A percentile compares a stretch with the other conserved stretches of the same genome.
phyloP scores from a whole-genome alignment of 2,113 vertebrate genomes.

The Prochilodus magdalenae region DNA sequence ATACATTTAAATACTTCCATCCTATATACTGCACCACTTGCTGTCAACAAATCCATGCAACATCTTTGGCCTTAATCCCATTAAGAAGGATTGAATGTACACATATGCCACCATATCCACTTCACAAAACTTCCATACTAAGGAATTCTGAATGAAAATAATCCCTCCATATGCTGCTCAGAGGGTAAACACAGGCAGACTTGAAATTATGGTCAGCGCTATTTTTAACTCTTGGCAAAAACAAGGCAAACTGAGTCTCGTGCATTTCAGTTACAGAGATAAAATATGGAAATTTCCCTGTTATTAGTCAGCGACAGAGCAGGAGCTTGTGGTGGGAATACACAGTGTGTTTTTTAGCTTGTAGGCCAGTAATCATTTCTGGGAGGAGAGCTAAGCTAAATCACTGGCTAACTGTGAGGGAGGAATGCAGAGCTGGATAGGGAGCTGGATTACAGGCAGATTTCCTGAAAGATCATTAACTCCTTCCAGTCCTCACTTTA shows the following conservation, averaged over 20 bases:
- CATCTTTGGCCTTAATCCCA: neutral
- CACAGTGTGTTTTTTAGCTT: slow-evolving; percentile 43
- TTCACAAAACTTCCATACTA: neutral
- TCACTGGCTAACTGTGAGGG: slow-evolving; percentile 44
- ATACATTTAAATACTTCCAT: neutral
- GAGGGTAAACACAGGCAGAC: slow-evolving; percentile 20
- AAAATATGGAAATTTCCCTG: slow-evolving; percentile 36
- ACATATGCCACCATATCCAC: neutral
- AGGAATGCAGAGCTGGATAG: slow-evolving; percentile 58
- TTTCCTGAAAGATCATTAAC: slow-evolving; percentile 73
- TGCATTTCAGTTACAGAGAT: slow-evolving; percentile 24
- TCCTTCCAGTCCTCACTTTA: slow-evolving; percentile 74
- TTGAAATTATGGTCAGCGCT: slow-evolving; percentile 28
- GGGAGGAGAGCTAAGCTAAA: slow-evolving; percentile 34
- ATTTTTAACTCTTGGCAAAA: slow-evolving; percentile 46
- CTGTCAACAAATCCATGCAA: slow-evolving; percentile 4
- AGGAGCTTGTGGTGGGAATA: slow-evolving; percentile 30
- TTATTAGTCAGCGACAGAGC: slow-evolving; percentile 51
- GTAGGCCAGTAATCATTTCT: slow-evolving; percentile 52
- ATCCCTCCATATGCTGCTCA: neutral
- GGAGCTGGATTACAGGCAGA: slow-evolving; percentile 71
- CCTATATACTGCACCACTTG: slow-evolving; percentile 6
- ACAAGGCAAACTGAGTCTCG: slow-evolving; percentile 5
- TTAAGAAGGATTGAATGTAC: neutral
- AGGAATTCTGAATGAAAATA: slow-evolving; percentile 6